Base-by-base conservation (phyloP, 2,113 vertebrate species). In the Oriolus oriolus region DNA sequence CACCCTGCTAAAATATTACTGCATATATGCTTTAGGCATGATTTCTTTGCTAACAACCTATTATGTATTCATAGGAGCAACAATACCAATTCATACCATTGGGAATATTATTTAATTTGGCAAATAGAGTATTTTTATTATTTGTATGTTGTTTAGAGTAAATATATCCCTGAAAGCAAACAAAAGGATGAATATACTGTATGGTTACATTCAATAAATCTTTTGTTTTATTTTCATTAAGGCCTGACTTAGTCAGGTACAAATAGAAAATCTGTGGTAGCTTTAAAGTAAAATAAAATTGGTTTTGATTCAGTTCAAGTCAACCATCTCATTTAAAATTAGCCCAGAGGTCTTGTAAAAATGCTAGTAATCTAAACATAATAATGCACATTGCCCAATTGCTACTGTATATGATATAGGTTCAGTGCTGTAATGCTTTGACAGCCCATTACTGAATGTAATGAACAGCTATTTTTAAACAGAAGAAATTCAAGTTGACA, bases 301-400 rank as follows among this genome's bases (percentile, higher is more conserved):
- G 88, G 52, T 89, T 97, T 97, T 97, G 97, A 98, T 97, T 97
- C 97, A 96, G 94, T 98, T 98, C 97, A 98, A 98, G 96, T 98
- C 97, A 99, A 98, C 98, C 97, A 97, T 98, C 98, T 99, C 97
- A 98, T 98, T 98, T 98, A 97, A 98, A 98, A 98, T 98, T 98
- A 98, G 98, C 98, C 98, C 92, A 97, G 97, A 98, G 98, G 97
- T 96, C 96, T 97, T 94, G 95, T 97, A 98, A 98, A 98, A 98
- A 98, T 98, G 98, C 98, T 97, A 95, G 97, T 97, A 98, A 98
- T 98, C 98, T 98, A 98, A 98, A 98, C 93, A 93, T 98, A 98
- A 97, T 98, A 98, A 98, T 98, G 97, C 97, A 97, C 98, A 98
- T 98, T 98, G 98, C 98, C 98, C 98, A 98, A 97, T 99, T 98